phyloP scores from a whole-genome alignment of 2,797 vertebrate genomes.

The Pseudochromis fuscus region DNA sequence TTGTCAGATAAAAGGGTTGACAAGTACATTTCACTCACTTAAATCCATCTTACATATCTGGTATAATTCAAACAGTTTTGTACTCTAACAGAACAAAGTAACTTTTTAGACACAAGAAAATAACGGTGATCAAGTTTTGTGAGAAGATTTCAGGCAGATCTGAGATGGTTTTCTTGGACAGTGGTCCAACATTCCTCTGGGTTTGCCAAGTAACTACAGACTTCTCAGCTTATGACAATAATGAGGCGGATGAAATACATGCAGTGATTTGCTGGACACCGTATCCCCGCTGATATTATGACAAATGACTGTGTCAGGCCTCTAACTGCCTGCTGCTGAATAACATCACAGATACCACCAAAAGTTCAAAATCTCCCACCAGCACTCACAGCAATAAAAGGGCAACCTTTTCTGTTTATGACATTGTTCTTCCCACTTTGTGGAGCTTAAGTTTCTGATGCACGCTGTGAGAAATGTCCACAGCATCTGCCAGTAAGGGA shows the following conservation, averaged over 20 bases:
- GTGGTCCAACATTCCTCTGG: conserved; percentile 48
- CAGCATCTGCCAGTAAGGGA: conserved; percentile 25
- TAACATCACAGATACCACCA: conserved; percentile 46
- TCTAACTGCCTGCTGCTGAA: conserved; percentile 30
- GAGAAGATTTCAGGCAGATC: conserved; percentile 29
- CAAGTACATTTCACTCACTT: conserved; percentile 3
- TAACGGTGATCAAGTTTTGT: background rate
- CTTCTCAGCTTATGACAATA: conserved; percentile 55
- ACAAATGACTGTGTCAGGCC: conserved; percentile 59
- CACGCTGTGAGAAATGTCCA: conserved; percentile 49
- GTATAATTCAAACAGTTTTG: too few relatives aligned
- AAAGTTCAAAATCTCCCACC: conserved; percentile 43
- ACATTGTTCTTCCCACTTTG: conserved; percentile 36
- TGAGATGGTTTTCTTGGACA: conserved; percentile 45
- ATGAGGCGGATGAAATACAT: conserved; percentile 51
- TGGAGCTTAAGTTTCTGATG: conserved; percentile 41
- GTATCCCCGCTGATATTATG: conserved; percentile 47
- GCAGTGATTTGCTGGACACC: conserved; percentile 49
- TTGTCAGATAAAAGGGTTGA: conserved; percentile 2
- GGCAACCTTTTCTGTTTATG: conserved; percentile 27
- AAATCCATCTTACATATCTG: background rate
- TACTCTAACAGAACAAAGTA: background rate
- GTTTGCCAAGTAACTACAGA: conserved; percentile 62
- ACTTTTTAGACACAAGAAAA: background rate
- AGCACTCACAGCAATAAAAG: conserved; percentile 44